These are phyloP conservation scores for Rhinichthys klamathensis DNA, from an alignment of 2,113 vertebrate genomes.

Conservation along the genomic window DNA sequence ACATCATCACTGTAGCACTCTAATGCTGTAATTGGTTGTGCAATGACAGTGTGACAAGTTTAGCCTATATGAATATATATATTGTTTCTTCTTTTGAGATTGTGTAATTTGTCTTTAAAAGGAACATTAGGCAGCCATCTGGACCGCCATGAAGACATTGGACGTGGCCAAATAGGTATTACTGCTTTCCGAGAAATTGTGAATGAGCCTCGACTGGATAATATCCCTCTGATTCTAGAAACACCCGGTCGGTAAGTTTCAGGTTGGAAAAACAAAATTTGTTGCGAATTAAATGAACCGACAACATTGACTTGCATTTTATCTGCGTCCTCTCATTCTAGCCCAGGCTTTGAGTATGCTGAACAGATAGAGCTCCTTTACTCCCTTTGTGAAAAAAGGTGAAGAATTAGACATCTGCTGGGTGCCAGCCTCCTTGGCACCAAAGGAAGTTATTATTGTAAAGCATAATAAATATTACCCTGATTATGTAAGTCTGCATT, in stretches of 20 bases:
- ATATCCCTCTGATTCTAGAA: slow-evolving; percentile 79
- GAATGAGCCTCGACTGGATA: slow-evolving; percentile 77
- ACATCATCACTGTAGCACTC: not conserved
- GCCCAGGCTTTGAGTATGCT: slow-evolving; percentile 72
- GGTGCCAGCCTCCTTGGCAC: not conserved
- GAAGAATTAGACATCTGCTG: not conserved
- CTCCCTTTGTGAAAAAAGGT: slow-evolving; percentile 47
- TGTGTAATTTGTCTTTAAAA: slow-evolving; percentile 45
- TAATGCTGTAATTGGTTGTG: not conserved
- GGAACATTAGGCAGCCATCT: slow-evolving; percentile 77
- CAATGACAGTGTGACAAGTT: not conserved
- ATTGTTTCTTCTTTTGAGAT: not conserved
- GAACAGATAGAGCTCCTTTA: slow-evolving; percentile 63
- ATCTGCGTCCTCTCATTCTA: slow-evolving; percentile 49
- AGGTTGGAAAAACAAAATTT: not conserved
- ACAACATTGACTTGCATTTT: not conserved
- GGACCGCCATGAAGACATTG: slow-evolving; percentile 80
- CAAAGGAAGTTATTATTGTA: not conserved
- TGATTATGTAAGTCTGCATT: not conserved
- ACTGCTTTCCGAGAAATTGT: slow-evolving; percentile 76
- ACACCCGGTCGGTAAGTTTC: slow-evolving; percentile 76
- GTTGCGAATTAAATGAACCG: not conserved
- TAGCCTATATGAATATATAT: not conserved
- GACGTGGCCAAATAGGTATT: slow-evolving; percentile 77
- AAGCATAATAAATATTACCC: not conserved